Base-by-base conservation (phyloP, 2,797 vertebrate genomes). In the Enteromius thamalakanensis region DNA sequence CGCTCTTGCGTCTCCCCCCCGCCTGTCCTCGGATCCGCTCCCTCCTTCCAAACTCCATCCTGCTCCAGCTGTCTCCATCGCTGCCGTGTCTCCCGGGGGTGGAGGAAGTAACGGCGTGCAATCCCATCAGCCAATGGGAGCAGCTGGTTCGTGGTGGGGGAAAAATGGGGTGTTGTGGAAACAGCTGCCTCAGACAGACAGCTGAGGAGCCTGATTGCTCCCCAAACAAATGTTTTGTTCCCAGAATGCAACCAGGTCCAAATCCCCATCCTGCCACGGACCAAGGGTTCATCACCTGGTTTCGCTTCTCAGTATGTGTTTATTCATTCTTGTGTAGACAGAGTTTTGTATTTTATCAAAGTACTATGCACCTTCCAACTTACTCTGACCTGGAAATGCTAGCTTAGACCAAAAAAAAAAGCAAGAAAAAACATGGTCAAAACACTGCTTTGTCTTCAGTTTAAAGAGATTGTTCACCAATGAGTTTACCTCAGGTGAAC, bases 141-240 rank as follows among this genome's bases (percentile, higher is more conserved):
- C 74, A 69, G 32, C 34, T 58, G 19, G 26, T 75, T 49, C 26
- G 11, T 37, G 49, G 23, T 58, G 65, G 58, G 37, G 58, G 26
- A n/a, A 78, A 79, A 45, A 75, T 83, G 12, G 19, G 65, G 79
- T 34, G 15, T 49, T 15, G 60, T 49, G 72, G 51, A 80, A 69
- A 83, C 89, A 91, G 87, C 89, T 89, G 90, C 84, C 75, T 78
- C 80, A 58, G 81, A 69, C 70, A 72, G 80, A 78, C 86, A 85
- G 85, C 85, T 65, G 81, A 80, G 84, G 62, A 79, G 64, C 69
- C 62, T 34, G 78, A 62, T 80, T 23, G 55, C 69, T 87, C 21
- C 86, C 83, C 60, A 71, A 87, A 80, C 77, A 80, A 81, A 76
- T 83, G 60, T 77, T 84, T 45, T 82, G 84, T 90, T 86, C 84